Percentiles rank a stretch among this genome's conserved stretches.
These are phyloP conservation scores for Dasyurus viverrinus DNA, from an alignment of 2,113 vertebrate genomes.

Conservation along the genomic window DNA sequence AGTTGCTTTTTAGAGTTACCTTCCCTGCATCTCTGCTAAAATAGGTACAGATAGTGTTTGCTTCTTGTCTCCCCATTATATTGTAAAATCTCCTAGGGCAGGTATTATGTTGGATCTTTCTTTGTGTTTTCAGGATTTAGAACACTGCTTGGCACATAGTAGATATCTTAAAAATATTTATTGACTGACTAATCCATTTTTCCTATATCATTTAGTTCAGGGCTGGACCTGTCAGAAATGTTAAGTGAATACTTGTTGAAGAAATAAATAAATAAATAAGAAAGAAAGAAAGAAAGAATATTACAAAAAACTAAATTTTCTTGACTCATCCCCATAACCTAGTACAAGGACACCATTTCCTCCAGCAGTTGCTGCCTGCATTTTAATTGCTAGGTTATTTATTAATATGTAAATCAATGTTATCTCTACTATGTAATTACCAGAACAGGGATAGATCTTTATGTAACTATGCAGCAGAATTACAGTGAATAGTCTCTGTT, in stretches of 20 bases:
- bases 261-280: background rate
- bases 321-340: background rate
- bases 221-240: background rate
- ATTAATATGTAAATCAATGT: constrained; percentile 68
- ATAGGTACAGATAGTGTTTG: background rate
- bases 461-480: background rate
- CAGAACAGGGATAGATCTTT: constrained; percentile 11
- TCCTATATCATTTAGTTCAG: background rate
- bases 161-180: background rate
- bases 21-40: background rate
- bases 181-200: background rate
- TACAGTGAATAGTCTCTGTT: background rate
- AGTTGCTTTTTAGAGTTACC: background rate
- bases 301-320: background rate
- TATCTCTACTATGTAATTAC: constrained; percentile 46
- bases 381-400: constrained; percentile 63
- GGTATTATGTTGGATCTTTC: background rate
- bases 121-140: background rate
- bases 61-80: background rate
- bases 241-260: background rate
- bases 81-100: background rate
- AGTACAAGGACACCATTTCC: constrained; percentile 44
- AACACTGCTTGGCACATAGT: background rate
- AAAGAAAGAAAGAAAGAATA: too few relatives aligned
- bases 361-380: background rate